Conservation (phyloP, 1,140 invertebrate species). For the Macrostomum lignano region DNA sequence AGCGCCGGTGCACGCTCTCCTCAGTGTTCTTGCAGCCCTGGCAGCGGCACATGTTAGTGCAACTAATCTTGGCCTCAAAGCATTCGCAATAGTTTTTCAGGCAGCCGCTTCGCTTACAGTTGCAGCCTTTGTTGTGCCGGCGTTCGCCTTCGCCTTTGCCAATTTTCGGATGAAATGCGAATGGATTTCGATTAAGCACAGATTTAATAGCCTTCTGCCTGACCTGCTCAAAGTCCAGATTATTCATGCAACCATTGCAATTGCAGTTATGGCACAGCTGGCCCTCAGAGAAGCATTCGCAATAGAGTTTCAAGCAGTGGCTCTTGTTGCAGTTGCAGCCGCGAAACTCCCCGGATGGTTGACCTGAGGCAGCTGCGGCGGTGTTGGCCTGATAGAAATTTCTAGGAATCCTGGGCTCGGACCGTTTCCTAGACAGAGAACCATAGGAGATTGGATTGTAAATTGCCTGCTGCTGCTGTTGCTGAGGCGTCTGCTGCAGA, state of each 20-base stretch:
- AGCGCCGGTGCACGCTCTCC: constrained; percentile 33
- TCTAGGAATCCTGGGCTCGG: no score
- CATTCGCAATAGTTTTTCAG: constrained; percentile 99
- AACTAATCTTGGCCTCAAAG: constrained; percentile 96
- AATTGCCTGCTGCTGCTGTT: no score
- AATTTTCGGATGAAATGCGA: constrained; percentile 87
- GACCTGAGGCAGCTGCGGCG: no score
- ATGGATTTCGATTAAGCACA: constrained; percentile 69
- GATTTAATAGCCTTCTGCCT: constrained; percentile 64
- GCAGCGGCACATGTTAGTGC: constrained; percentile 83
- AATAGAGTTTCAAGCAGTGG: constrained; percentile 79
- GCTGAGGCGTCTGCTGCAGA: no score
- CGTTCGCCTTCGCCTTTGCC: constrained; percentile 31
- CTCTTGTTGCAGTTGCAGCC: constrained; percentile 99
- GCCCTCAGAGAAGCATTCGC: constrained; percentile 97
- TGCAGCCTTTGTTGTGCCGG: constrained; percentile 88
- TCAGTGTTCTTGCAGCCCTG: constrained; percentile 76
- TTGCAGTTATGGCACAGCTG: constrained; percentile 96
- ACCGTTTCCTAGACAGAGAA: no score
- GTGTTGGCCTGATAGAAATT: no score
- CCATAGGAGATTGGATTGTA: no score
- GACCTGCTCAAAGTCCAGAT: constrained; percentile 75
- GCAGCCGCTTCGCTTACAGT: constrained; percentile 90
- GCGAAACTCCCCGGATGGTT: no score
- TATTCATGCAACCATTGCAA: constrained; percentile 88